phyloP scores from a whole-genome alignment of 1,140 invertebrate genomes.

The Solen grandis region DNA sequence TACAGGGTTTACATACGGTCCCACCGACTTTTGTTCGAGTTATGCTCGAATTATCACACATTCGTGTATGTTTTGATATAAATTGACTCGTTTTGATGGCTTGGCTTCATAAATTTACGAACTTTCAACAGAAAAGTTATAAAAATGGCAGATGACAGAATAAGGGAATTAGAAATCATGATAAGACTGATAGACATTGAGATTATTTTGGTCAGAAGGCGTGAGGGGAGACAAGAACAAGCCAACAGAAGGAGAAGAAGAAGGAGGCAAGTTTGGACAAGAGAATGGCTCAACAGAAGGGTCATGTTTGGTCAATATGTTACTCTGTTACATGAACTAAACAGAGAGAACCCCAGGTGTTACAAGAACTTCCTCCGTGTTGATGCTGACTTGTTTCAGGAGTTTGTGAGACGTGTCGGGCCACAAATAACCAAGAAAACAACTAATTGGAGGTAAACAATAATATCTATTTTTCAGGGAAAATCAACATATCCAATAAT shows the following conservation, averaged over 20 bases:
- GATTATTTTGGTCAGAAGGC: slow-evolving; percentile 3
- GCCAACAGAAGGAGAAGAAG: slow-evolving; percentile 82
- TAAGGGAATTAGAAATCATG: slow-evolving; percentile 39
- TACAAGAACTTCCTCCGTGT: slow-evolving; percentile 53
- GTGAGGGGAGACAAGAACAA: neutral
- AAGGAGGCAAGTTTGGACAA: slow-evolving; percentile 10
- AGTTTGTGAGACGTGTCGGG: slow-evolving; percentile 27
- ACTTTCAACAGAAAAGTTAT: neutral
- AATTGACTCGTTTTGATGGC: neutral
- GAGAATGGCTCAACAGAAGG: slow-evolving; percentile 46
- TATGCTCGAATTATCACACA: neutral
- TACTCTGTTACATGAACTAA: slow-evolving; percentile 47
- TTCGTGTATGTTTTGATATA: neutral
- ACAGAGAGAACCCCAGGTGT: slow-evolving; percentile 35
- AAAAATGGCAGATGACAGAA: slow-evolving; percentile 10
- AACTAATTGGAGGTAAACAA: slow-evolving; percentile 39
- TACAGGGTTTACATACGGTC: neutral
- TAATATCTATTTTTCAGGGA: slow-evolving; percentile 31
- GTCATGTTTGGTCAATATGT: slow-evolving; percentile 54
- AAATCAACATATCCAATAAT: slow-evolving; percentile 19
- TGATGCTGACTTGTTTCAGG: slow-evolving; percentile 50
- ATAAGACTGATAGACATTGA: slow-evolving; percentile 21
- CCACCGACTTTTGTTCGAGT: neutral
- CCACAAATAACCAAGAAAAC: slow-evolving; percentile 42
- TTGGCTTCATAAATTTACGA: slow-evolving; percentile 1